phyloP scores from a whole-genome alignment of 30 jellyfish, hydroid and myxozoan species.

The Mastigias papua region DNA sequence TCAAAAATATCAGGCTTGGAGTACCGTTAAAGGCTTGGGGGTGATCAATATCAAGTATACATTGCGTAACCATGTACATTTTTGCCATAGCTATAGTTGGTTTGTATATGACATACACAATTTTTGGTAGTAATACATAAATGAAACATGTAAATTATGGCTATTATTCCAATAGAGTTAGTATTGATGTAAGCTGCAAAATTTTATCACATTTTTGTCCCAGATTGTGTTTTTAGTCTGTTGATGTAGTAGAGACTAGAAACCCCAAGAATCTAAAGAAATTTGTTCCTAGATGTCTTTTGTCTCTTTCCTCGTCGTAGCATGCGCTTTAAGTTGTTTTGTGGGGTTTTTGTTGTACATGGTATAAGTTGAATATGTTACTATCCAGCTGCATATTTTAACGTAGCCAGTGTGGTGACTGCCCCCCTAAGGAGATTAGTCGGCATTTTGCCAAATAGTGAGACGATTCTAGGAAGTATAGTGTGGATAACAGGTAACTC shows the following conservation, averaged over 20 bases:
- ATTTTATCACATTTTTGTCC: background rate
- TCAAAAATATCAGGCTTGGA: background rate
- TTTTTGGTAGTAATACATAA: background rate
- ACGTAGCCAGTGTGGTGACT: no score
- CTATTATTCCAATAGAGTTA: constrained; percentile 4
- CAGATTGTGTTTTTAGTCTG: background rate
- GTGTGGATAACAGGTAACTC: no score
- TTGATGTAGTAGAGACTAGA: background rate
- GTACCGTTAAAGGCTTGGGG: background rate
- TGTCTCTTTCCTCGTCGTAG: no score
- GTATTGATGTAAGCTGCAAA: background rate
- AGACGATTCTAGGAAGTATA: no score
- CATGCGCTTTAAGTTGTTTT: no score
- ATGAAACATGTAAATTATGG: background rate
- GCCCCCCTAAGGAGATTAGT: no score
- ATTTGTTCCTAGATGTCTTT: no score
- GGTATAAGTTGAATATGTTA: no score
- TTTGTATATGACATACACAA: background rate
- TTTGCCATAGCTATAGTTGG: background rate
- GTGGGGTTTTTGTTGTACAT: no score
- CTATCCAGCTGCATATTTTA: no score
- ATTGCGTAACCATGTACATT: background rate
- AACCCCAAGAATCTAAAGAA: no score
- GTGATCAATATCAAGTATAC: background rate
- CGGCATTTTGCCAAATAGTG: no score